phyloP scores from a whole-genome alignment of 2,797 vertebrate species.

The Lithobates pipiens region DNA sequence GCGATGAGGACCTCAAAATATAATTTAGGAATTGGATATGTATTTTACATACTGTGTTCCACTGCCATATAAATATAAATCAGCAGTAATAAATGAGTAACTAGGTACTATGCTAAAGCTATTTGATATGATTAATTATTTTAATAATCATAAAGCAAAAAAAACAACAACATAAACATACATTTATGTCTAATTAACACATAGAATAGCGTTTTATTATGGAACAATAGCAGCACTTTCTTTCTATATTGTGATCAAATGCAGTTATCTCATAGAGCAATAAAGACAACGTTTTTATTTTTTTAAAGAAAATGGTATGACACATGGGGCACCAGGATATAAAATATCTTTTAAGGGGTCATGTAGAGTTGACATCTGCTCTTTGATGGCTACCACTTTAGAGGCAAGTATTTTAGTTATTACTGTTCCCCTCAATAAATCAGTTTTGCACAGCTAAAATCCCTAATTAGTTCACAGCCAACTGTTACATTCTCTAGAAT shows the following conservation, averaged over 20 bases:
- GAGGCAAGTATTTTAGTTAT: slow-evolving; percentile 50
- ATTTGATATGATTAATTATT: slow-evolving; percentile 38
- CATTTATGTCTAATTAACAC: slow-evolving; percentile 13
- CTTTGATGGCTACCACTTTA: slow-evolving; percentile 23
- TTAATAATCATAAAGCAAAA: slow-evolving; percentile 29
- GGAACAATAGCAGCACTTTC: slow-evolving; percentile 29
- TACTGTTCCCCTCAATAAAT: slow-evolving; percentile 49
- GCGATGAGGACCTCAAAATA: slow-evolving; percentile 12
- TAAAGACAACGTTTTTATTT: slow-evolving; percentile 6
- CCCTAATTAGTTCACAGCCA: slow-evolving; percentile 53
- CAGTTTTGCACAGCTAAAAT: slow-evolving; percentile 49
- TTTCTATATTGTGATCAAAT: slow-evolving; percentile 17
- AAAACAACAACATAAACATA: background rate
- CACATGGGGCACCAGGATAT: slow-evolving; percentile 37
- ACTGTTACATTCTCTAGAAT: slow-evolving; percentile 36
- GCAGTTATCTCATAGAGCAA: slow-evolving; percentile 24
- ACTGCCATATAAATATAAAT: slow-evolving; percentile 21
- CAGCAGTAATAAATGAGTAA: slow-evolving; percentile 17
- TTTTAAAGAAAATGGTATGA: slow-evolving; percentile 24
- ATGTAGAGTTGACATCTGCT: slow-evolving; percentile 52
- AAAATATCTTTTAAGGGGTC: slow-evolving; percentile 51
- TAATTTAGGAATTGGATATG: background rate
- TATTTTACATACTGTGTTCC: slow-evolving; percentile 12
- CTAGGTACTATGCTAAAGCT: slow-evolving; percentile 13
- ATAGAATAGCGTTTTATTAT: slow-evolving; percentile 28